Evolutionary conservation across 2,888 invertebrate genomes (phyloP), one percentile per base, ranked within the genome.

Genomic region (Mycalesis mineus): DNA sequence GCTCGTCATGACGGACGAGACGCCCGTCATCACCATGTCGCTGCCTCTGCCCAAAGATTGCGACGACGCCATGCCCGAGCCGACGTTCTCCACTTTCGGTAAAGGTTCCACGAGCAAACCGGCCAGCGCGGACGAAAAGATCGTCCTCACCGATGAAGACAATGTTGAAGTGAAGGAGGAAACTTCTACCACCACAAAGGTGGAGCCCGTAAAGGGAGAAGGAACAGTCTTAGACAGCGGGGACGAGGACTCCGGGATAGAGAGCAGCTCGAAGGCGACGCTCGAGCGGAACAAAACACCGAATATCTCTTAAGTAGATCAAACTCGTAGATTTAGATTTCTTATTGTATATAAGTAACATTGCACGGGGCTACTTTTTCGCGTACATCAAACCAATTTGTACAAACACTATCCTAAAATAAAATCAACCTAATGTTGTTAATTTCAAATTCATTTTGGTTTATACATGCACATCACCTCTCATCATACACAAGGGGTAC

Each of bases 211-310:
- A 31, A 84, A 81, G 60, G 92, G 92, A 0, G 93, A 92, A 69
- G 92, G 92, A 1, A 92, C 92, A 42, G 84, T 92, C 33, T 72
- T 92, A 42, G 93, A 93, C 74, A 92, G 92, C 69, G 92, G 92
- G 0, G 92, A 92, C 68, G 92, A 92, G 66, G 92, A 92, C 71
- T 92, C 92, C 29, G 93, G 92, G 3, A 92, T 93, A 48, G 93
- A 92, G 72, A 92, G 92, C 66, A 92, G 92, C 73, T 85, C 91
- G 39, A 91, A 91, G 60, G 88, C 90, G 1, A 92, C 92, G 7
- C 82, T 92, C 33, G 92, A 92, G 70, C 80, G 92, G 48, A 83
- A 80, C 62, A 75, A 78, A 59, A 63, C 74, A 14, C 71, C 78
- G 13, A 78, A 85, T 65, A 76, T 84, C 60, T 82, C 82, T 39